These are phyloP conservation scores for Heteromormyrus szaboi DNA, from an alignment of 2,797 vertebrate species.

Conservation along the genomic window DNA sequence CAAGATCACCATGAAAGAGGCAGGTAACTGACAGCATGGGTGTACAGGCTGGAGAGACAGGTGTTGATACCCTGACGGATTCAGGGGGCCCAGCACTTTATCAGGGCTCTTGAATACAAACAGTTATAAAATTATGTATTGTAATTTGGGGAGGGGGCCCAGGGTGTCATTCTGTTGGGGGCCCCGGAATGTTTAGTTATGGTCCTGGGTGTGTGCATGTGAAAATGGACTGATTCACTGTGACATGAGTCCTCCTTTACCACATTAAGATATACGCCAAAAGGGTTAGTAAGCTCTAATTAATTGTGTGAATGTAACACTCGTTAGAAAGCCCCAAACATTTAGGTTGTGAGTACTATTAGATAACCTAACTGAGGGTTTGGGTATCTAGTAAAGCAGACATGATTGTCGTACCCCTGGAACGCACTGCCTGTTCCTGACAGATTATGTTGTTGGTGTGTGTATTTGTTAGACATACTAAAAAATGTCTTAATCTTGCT, in stretches of 20 bases:
- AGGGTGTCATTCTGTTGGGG: not conserved
- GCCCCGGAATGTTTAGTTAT: not conserved
- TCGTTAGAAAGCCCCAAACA: not conserved
- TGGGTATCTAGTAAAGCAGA: not conserved
- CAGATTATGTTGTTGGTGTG: not conserved
- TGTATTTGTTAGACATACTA: not conserved
- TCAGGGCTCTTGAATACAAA: not conserved
- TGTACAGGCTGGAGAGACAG: not conserved
- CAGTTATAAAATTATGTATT: not conserved
- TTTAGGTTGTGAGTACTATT: not conserved
- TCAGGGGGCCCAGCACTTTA: not conserved
- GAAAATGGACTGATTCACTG: not conserved
- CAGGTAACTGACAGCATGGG: conserved; percentile 18
- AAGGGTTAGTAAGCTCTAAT: not conserved
- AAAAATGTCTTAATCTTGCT: not conserved
- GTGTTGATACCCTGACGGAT: not conserved
- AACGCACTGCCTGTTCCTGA: not conserved
- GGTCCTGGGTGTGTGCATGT: not conserved
- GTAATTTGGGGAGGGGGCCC: not conserved
- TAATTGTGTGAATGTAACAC: not conserved
- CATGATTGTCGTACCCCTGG: not conserved
- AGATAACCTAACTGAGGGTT: not conserved
- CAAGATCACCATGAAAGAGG: conserved; percentile 14
- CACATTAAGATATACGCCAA: not conserved
- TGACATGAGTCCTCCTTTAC: not conserved